Conservation (phyloP, 2,113 vertebrate species). For the Maccullochella peelii region DNA sequence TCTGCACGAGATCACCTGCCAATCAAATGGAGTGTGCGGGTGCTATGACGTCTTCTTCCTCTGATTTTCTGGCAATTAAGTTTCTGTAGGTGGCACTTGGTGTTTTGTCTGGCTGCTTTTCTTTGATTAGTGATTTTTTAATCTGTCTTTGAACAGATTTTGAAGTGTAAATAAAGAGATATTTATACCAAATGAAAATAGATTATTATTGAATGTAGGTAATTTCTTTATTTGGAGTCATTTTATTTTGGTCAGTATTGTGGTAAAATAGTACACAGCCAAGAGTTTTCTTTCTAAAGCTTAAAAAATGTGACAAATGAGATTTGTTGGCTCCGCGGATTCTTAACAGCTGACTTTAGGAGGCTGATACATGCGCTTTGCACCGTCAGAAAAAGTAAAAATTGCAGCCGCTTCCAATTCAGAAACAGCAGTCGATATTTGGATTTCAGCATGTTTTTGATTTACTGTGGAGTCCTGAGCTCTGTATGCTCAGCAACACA, state of each 20-base stretch:
- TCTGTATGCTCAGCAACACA: slow-evolving; percentile 27
- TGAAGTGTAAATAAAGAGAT: neutral
- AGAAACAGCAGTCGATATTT: slow-evolving; percentile 1
- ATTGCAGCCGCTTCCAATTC: neutral
- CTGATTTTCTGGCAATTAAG: neutral
- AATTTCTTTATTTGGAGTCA: neutral
- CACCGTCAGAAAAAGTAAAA: neutral
- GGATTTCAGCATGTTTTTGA: slow-evolving; percentile 24
- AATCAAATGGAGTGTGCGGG: slow-evolving; percentile 1
- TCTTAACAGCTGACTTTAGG: neutral
- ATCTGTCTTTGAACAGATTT: too few species aligned
- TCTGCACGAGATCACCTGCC: neutral
- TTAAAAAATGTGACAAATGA: neutral
- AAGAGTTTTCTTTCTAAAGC: neutral
- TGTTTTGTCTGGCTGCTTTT: neutral
- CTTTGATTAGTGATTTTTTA: too few species aligned
- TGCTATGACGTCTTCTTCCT: neutral
- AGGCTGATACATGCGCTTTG: slow-evolving; percentile 10
- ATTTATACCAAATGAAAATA: neutral
- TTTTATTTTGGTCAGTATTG: neutral
- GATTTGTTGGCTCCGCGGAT: neutral
- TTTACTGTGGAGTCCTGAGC: slow-evolving; percentile 12
- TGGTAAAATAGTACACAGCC: neutral
- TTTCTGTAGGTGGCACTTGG: neutral
- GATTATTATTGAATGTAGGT: neutral